A percentile compares a stretch with the other conserved stretches of the same genome.
These are phyloP conservation scores for Urosaurus nigricauda DNA, from an alignment of 2,797 vertebrate genomes.

Conservation along the genomic window DNA sequence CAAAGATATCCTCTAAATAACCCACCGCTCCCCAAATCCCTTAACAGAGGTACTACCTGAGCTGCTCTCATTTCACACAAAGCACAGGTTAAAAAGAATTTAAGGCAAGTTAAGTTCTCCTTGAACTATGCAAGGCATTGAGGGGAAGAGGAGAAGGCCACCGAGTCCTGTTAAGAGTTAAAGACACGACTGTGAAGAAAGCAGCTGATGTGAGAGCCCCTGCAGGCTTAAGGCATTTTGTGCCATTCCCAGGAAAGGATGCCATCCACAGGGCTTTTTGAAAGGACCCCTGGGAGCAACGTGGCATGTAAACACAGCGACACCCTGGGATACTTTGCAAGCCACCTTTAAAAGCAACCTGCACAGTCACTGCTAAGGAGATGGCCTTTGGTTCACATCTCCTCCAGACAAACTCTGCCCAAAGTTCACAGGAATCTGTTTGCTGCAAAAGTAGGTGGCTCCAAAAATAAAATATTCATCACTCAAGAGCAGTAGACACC, in stretches of 20 bases:
- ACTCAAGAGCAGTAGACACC: neutral
- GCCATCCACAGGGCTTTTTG: neutral
- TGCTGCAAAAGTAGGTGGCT: neutral
- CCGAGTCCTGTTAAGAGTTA: neutral
- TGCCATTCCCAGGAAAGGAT: neutral
- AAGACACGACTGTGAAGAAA: neutral
- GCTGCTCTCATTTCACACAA: too few relatives aligned
- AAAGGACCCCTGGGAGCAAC: neutral
- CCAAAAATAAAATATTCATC: too few relatives aligned
- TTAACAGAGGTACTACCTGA: neutral
- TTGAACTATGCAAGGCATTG: neutral
- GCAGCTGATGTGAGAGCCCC: neutral
- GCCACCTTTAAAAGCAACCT: neutral
- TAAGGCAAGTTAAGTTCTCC: conserved; percentile 21
- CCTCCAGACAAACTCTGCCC: neutral
- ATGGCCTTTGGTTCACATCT: neutral
- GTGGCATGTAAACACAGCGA: neutral
- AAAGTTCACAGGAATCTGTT: neutral
- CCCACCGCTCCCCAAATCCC: neutral
- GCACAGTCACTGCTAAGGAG: neutral
- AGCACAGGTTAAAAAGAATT: neutral
- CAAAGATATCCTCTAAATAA: neutral
- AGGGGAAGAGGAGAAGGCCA: neutral
- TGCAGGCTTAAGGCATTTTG: neutral
- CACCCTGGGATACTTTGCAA: neutral